These are phyloP conservation scores for Aurelia aurita complex sp. Pacific DNA, from an alignment of 30 jellyfish, hydroid and myxozoan genomes.

Conservation along the genomic window DNA sequence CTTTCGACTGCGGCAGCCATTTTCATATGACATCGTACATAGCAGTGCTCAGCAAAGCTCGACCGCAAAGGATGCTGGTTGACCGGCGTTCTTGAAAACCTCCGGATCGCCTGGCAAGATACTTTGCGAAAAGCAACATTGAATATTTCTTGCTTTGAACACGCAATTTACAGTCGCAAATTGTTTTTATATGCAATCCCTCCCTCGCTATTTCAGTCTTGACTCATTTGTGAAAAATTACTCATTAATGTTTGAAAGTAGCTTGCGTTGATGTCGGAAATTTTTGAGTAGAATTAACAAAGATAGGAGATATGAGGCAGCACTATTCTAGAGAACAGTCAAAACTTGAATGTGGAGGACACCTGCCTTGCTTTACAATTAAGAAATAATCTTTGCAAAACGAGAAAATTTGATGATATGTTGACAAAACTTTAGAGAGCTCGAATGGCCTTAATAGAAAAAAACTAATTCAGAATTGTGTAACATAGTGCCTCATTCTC, in stretches of 20 bases:
- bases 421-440: slow-evolving; percentile 40
- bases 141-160: too few relatives aligned
- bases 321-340: slow-evolving; percentile 29
- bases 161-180: too few relatives aligned
- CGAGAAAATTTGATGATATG: slow-evolving; percentile 18
- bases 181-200: too few relatives aligned
- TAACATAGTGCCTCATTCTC: background rate
- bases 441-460: slow-evolving; percentile 30
- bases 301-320: slow-evolving; percentile 35
- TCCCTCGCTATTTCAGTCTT: too few relatives aligned
- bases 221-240: background rate
- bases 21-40: too few relatives aligned
- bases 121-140: too few relatives aligned
- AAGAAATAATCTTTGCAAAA: slow-evolving; percentile 26
- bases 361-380: slow-evolving; percentile 21
- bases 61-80: too few relatives aligned
- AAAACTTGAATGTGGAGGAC: slow-evolving; percentile 18
- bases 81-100: too few relatives aligned
- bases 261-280: slow-evolving; percentile 41
- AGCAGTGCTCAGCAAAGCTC: too few relatives aligned
- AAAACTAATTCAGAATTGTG: slow-evolving; percentile 33
- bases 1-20: too few relatives aligned
- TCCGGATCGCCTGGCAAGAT: too few relatives aligned
- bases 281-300: slow-evolving; percentile 19
- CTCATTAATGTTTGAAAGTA: slow-evolving; percentile 36